Evolutionary conservation across 2,113 vertebrate genomes (phyloP).

Genomic region (Xenopus laevis): DNA sequence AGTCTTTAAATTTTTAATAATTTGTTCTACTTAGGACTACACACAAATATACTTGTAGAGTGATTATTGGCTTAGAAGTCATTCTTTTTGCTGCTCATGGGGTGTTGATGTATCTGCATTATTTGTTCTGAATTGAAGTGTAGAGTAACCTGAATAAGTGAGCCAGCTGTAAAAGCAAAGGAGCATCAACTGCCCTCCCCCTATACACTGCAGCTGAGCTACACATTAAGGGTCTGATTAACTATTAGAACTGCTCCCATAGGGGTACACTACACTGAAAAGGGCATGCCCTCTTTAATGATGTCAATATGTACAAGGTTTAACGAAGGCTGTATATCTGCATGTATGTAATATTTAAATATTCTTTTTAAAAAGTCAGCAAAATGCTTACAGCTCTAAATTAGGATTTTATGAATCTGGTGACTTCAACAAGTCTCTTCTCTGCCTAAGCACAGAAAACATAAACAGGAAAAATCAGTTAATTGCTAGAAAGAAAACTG

Average conservation of each 20-base stretch:
- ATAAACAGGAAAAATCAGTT: constrained; percentile 97
- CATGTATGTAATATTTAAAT: constrained; percentile 19
- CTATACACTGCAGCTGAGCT: background rate
- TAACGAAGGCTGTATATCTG: background rate
- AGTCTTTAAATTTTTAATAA: too few relatives aligned
- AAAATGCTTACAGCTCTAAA: constrained; percentile 80
- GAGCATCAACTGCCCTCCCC: background rate
- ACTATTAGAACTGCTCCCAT: background rate
- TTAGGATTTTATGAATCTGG: constrained; percentile 85
- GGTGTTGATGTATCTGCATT: too few relatives aligned
- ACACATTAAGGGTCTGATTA: background rate
- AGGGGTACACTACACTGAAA: background rate
- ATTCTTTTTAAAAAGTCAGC: background rate
- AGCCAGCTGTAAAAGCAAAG: background rate
- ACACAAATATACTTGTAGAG: too few relatives aligned
- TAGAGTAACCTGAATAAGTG: background rate
- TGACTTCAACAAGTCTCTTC: constrained; percentile 80
- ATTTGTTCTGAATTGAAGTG: too few relatives aligned
- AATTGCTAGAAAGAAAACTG: constrained; percentile 82
- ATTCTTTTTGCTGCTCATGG: too few relatives aligned
- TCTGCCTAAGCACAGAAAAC: constrained; percentile 85
- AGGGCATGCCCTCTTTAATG: background rate
- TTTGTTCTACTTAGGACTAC: too few relatives aligned
- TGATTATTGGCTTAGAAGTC: too few relatives aligned
- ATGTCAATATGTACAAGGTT: background rate